Evolutionary conservation across 2,113 vertebrate species (phyloP).

Genomic region (Cyanistes caeruleus): DNA sequence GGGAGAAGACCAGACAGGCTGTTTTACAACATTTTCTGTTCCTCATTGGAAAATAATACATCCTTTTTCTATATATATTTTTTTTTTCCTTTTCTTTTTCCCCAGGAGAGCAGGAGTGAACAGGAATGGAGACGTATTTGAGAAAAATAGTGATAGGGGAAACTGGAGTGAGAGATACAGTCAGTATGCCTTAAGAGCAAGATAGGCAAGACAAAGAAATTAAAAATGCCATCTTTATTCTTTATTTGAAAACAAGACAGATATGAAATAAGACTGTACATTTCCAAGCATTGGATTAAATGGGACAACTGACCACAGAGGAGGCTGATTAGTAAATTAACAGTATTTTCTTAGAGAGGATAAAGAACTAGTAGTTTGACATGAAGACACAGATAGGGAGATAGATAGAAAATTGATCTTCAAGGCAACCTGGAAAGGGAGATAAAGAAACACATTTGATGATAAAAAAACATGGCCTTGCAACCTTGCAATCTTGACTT

Average conservation of each 20-base stretch:
- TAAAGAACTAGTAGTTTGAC: neutral
- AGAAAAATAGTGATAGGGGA: neutral
- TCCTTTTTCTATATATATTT: neutral
- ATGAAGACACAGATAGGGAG: neutral
- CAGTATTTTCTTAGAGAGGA: neutral
- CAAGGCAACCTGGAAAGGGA: neutral
- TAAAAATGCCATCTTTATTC: neutral
- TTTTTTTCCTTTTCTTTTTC: neutral
- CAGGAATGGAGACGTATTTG: neutral
- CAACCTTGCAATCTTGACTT: neutral
- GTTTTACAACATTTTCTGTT: conserved; percentile 13
- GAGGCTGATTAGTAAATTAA: neutral
- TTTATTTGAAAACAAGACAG: neutral
- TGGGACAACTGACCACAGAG: neutral
- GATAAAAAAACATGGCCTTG: neutral
- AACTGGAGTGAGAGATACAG: neutral
- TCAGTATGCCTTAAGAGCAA: neutral
- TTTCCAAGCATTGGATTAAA: neutral
- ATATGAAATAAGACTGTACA: neutral
- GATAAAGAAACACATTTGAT: neutral
- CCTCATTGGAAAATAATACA: neutral
- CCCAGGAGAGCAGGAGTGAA: neutral
- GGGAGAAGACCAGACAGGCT: neutral
- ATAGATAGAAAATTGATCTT: neutral
- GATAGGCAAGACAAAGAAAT: neutral